Base-by-base conservation (phyloP, 2,113 vertebrate species). In the Amia ocellicauda region DNA sequence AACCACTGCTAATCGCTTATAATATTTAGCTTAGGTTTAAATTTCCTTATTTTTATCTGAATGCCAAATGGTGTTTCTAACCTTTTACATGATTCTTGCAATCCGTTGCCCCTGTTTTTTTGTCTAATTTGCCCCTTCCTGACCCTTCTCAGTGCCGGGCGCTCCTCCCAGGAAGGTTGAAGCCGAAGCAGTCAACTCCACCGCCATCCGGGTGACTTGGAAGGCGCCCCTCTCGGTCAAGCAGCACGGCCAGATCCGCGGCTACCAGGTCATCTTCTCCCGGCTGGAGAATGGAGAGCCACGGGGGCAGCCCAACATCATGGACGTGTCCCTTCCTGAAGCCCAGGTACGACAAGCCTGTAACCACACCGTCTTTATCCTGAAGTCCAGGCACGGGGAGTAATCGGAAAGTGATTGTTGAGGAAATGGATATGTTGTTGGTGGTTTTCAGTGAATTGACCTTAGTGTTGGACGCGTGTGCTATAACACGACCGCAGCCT, bases 241-340 rank as follows among this genome's bases (percentile, higher is more conserved):
- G 75, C 97, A 96, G 69, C 94, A 98, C 0, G 97, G 94, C 29
- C 94, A 94, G 80, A 93, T 98, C 76, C 88, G 92, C 0, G 94
- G 96, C n/a, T 98, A 99, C 85, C 94, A 96, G 82, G 88, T 99
- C 68, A 91, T 93, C 0, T 96, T 94, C 0, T 93, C 93, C 56
- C 90, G 93, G 36, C 80, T 97, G 43, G 92, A 95, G 75, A 91
- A 90, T 0, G 91, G 93, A 3, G 91, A 97, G 70, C 93, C 93
- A 2, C 89, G 90, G 0, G 95, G 96, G 11, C 86, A 91, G 57
- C 93, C 93, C 0, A 68, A 85, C 74, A 91, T 97, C 80, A 76
- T 93, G 76, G 93, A 98, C 1, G 85, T 97, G 67, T 89, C 93
- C 78, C 78, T 92, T 60, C 90, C 93, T 0, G 93, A 97, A 64